A percentile compares a stretch with the other conserved stretches of the same genome.
phyloP scores from a whole-genome alignment of 2,113 vertebrate genomes.

The Paramormyrops kingsleyae region DNA sequence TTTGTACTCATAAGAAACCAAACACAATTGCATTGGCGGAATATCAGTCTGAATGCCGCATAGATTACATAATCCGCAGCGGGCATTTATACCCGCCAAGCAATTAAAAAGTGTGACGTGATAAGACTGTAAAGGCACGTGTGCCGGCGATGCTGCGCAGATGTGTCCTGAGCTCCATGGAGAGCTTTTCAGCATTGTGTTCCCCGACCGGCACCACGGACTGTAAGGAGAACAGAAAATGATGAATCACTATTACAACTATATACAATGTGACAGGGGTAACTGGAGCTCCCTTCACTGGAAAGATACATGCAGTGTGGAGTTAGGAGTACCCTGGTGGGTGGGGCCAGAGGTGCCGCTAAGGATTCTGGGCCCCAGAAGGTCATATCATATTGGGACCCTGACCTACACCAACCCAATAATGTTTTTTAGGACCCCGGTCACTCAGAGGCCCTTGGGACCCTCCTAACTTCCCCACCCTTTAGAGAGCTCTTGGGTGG shows the following conservation, averaged over 20 bases:
- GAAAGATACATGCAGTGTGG: not conserved
- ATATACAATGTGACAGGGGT: not conserved
- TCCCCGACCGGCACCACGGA: not conserved
- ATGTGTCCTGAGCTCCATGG: not conserved
- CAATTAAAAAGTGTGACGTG: not conserved
- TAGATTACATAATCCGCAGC: not conserved
- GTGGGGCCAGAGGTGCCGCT: not conserved
- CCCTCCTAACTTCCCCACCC: not conserved
- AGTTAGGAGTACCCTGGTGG: not conserved
- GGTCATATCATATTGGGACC: not conserved
- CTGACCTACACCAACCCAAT: not conserved
- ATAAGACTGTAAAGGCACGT: not conserved
- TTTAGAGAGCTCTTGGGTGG: not conserved
- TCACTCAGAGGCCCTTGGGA: not conserved
- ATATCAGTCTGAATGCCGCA: not conserved
- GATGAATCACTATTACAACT: not conserved
- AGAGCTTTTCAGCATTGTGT: not conserved
- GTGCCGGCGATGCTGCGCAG: not conserved
- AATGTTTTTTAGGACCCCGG: not conserved
- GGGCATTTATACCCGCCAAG: not conserved
- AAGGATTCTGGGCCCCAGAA: not conserved
- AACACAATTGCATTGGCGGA: not conserved
- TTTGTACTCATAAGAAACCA: not conserved
- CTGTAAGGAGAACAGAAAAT: not conserved
- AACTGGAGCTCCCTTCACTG: not conserved